These are phyloP conservation scores for Oxyruncus cristatus DNA, from an alignment of 2,113 vertebrate species.

Conservation along the genomic window DNA sequence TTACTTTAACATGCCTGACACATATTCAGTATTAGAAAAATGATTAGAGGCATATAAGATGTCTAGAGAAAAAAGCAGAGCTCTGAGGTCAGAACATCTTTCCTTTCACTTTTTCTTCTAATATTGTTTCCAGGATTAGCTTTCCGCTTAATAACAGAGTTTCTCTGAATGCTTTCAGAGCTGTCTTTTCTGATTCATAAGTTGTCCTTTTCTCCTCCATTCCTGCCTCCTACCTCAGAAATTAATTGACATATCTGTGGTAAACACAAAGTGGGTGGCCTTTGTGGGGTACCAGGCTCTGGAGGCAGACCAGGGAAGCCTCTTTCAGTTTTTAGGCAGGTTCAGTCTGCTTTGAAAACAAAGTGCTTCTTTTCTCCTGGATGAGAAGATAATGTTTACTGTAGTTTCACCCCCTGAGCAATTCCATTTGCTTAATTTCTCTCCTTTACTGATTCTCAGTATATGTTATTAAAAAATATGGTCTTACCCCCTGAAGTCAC, in stretches of 20 bases:
- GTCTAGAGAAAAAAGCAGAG: neutral
- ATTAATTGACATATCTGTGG: neutral
- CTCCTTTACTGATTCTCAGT: neutral
- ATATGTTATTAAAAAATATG: neutral
- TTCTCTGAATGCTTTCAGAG: neutral
- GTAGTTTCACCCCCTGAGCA: neutral
- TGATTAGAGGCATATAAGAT: neutral
- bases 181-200: neutral
- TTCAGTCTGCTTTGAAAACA: neutral
- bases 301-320: neutral
- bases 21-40: neutral
- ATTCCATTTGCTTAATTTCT: neutral
- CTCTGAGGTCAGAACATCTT: neutral
- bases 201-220: neutral
- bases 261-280: neutral
- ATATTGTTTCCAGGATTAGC: neutral
- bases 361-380: neutral
- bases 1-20: neutral
- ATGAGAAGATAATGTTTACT: neutral
- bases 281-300: neutral
- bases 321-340: neutral
- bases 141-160: neutral
- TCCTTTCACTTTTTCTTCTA: neutral
- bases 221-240: neutral
- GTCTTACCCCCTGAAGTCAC: neutral